These are phyloP conservation scores for Pantherophis guttatus DNA, from an alignment of 2,113 vertebrate genomes.

Conservation along the genomic window DNA sequence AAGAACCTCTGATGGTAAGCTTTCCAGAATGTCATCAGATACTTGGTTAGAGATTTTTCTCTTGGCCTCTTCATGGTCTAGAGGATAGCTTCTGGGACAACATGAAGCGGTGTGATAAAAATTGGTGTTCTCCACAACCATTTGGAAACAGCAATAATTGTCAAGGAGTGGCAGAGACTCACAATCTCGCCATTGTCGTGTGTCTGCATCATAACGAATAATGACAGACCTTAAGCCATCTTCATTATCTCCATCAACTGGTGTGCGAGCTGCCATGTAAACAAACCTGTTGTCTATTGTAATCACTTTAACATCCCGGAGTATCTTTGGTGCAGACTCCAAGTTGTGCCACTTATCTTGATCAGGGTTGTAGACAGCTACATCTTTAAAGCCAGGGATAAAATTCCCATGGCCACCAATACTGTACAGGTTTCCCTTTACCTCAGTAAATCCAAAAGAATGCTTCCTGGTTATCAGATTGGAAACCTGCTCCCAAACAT, in stretches of 20 bases:
- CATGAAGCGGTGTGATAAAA: slow-evolving; percentile 97
- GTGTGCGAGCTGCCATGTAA: slow-evolving; percentile 92
- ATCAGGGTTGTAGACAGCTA: slow-evolving; percentile 91
- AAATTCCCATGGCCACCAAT: slow-evolving; percentile 97
- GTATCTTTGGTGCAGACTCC: slow-evolving; percentile 94
- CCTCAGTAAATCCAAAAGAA: slow-evolving; percentile 92
- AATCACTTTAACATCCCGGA: slow-evolving; percentile 94
- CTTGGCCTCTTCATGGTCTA: slow-evolving; percentile 85
- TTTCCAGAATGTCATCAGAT: slow-evolving; percentile 92
- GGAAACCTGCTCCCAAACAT: slow-evolving; percentile 96
- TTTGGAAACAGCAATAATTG: slow-evolving; percentile 96
- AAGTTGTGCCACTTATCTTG: slow-evolving; percentile 96
- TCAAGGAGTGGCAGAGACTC: slow-evolving; percentile 93
- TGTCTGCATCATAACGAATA: slow-evolving; percentile 90
- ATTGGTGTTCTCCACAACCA: slow-evolving; percentile 91
- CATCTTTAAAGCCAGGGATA: slow-evolving; percentile 96
- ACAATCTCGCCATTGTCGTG: slow-evolving; percentile 93
- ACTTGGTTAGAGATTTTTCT: slow-evolving; percentile 82
- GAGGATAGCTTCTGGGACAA: slow-evolving; percentile 90
- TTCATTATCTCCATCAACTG: slow-evolving; percentile 89
- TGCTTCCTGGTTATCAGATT: slow-evolving; percentile 94
- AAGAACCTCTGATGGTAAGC: slow-evolving; percentile 92
- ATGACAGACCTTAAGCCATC: slow-evolving; percentile 91
- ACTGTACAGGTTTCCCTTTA: slow-evolving; percentile 93
- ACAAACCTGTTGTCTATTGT: slow-evolving; percentile 92